Evolutionary conservation across 1,140 invertebrate genomes (phyloP), one percentile per base, ranked within the genome.

Genomic region (Dendrolimus punctatus): DNA sequence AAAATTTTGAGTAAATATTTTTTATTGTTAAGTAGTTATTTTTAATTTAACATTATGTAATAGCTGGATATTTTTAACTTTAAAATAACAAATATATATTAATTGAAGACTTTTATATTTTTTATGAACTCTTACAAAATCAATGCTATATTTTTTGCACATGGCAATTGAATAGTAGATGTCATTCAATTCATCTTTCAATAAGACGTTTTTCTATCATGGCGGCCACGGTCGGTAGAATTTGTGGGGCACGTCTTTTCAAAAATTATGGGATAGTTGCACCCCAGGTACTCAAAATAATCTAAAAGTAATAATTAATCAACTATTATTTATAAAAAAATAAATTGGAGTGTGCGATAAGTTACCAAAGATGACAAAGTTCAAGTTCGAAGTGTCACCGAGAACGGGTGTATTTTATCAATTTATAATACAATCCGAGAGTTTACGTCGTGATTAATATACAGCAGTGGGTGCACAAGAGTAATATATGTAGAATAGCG

Each of bases 211-310:
- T 82, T 80, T 73, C 88, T 90, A 94, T 91, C 88, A 95, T 95
- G 94, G 93, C 93, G 91, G 92, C 93, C 77, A 90, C 91, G 79
- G 90, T 95, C 80, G 91, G 93, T 89, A 91, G 93, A 87, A 91
- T 95, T 91, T 94, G 91, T 90, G 92, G 93, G 88, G 91, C 93
- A 80, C 90, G 91, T 81, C 89, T 94, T 82, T 90, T 93, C 76
- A 92, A 91, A 89, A 85, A 78, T 81, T 89, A 68, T 90, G 76
- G 79, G 61, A 64, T 77, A 77, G 70, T 75, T 68, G 61, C 64
- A 68, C 78, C 80, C 72, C 80, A 85, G 82, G 82, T 85, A 85
- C 71, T 69, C 45, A 66, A 65, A 68, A 66, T 65, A 55, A 42
- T 54, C 57, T 41, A 65, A 71, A 65, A 64, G 6, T n/a, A 10